Evolutionary conservation across 2,797 vertebrate genomes (phyloP), one percentile per base, ranked within the genome.

Genomic region (Gymnocypris eckloni): DNA sequence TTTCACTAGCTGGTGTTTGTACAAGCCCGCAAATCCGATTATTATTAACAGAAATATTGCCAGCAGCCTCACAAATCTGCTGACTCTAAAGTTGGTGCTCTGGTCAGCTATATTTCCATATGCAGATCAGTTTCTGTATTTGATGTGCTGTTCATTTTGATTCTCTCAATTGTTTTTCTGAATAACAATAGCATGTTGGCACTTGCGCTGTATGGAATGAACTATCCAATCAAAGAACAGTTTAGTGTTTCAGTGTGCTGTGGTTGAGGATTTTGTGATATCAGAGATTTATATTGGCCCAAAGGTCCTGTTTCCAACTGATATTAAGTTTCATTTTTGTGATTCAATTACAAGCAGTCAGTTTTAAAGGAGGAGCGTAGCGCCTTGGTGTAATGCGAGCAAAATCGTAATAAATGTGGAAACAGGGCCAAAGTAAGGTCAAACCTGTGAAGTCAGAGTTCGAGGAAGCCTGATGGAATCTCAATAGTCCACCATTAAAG

Each of bases 401-500:
- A 25, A 8, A 78, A 13, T 41, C 4, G 52, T 52, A 52, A 70
- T 76, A 54, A 56, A 41, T 11, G 20, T 78, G 61, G 11, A 37
- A 39, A 78, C 28, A 22, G 18, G 61, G 79, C 25, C 16, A 37
- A 50, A 70, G 18, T 41, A 73, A 77, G 22, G 25, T 76, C 41
- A 52, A 83, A 28, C 16, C 22, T 28, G 20, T 66, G 4, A 83
- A 66, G 59, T 78, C 81, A 61, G 52, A 82, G 61, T 79, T 86
- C 48, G 22, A 6, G 64, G 56, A 56, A 82, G 79, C 28, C 41
- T 48, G 64, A 64, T 78, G 43, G 50, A 85, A 85, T 71, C 37
- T 83, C 73, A 56, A 28, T 56, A 84, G 88, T 88, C 76, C 71
- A 69, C 66, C 78, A 59, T 79, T 79, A 33, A 33, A 33, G 33